Conservation (phyloP, 2,888 invertebrate genomes). For the Siphlonurus alternatus region DNA sequence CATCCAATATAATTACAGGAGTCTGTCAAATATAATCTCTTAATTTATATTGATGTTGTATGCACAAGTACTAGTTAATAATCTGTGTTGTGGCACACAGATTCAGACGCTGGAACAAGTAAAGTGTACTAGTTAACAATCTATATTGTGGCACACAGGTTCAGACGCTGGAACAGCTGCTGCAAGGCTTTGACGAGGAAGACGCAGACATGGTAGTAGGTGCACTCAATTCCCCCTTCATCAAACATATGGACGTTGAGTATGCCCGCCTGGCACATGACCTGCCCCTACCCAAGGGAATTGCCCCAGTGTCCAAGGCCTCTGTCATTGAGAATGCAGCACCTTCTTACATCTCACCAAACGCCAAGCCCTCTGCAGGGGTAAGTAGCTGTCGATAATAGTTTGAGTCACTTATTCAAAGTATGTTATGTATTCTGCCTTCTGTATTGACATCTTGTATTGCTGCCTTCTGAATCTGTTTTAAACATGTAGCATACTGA, state of each 20-base stretch:
- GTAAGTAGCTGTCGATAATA: neutral
- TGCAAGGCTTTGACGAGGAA: slow-evolving; percentile 72
- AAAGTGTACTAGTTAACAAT: too few relatives aligned
- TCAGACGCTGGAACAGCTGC: slow-evolving; percentile 56
- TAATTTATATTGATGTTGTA: too few relatives aligned
- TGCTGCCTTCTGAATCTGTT: too few relatives aligned
- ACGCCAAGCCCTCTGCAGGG: slow-evolving; percentile 19
- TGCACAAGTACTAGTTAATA: too few relatives aligned
- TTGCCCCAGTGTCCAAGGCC: slow-evolving; percentile 34
- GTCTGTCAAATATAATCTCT: slow-evolving; percentile 15
- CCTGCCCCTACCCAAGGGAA: slow-evolving; percentile 46
- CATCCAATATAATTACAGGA: slow-evolving; percentile 1
- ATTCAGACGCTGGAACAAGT: slow-evolving; percentile 62
- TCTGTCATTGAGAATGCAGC: slow-evolving; percentile 51
- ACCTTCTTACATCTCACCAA: slow-evolving; percentile 42
- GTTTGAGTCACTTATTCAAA: neutral
- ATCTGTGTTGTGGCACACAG: too few relatives aligned
- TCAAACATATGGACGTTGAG: slow-evolving; percentile 84
- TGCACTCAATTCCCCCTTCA: slow-evolving; percentile 66
- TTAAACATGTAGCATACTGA: too few relatives aligned
- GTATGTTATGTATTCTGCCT: neutral
- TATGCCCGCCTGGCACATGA: slow-evolving; percentile 59
- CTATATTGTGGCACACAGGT: too few relatives aligned
- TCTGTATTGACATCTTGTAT: neutral
- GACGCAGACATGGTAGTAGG: slow-evolving; percentile 60